These are phyloP conservation scores for Drosophila buzzatii DNA, from an alignment of 2,888 invertebrate genomes.

Conservation along the genomic window DNA sequence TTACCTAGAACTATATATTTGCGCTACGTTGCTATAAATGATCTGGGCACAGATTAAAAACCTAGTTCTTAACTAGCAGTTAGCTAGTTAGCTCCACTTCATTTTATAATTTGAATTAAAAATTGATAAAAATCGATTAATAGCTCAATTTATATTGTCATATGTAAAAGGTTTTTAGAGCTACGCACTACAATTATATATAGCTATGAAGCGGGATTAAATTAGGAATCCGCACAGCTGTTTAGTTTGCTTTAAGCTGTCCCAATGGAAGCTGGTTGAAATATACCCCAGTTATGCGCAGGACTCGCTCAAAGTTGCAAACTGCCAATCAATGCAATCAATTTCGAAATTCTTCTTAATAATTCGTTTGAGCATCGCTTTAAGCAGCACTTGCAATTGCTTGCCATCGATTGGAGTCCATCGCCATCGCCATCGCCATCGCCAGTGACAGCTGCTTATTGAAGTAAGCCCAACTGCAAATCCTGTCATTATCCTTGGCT, in stretches of 20 bases:
- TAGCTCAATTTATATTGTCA: too few relatives aligned
- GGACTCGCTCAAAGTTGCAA: background rate
- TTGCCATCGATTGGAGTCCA: slow-evolving; percentile 50
- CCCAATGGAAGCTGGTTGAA: too few relatives aligned
- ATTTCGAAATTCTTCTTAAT: slow-evolving; percentile 14
- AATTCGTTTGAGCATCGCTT: slow-evolving; percentile 52
- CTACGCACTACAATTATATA: too few relatives aligned
- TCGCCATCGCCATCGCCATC: slow-evolving; percentile 19
- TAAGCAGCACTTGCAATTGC: slow-evolving; percentile 45
- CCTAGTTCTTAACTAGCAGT: too few relatives aligned
- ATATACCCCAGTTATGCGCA: background rate
- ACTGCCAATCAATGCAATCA: slow-evolving; percentile 2
- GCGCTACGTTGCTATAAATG: too few relatives aligned
- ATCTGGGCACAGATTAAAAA: too few relatives aligned
- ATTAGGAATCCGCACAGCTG: background rate
- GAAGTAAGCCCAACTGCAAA: slow-evolving; percentile 58
- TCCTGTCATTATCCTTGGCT: slow-evolving; percentile 42
- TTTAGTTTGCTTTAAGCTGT: background rate
- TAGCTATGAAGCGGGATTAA: too few relatives aligned
- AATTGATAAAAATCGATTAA: too few relatives aligned
- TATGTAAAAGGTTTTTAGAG: too few relatives aligned
- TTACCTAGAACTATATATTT: too few relatives aligned
- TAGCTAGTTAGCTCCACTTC: too few relatives aligned
- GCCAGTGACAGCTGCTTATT: slow-evolving; percentile 62
- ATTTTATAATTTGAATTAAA: too few relatives aligned